Conservation (phyloP, 1,140 invertebrate species). For the Gonioctena quinquepunctata region DNA sequence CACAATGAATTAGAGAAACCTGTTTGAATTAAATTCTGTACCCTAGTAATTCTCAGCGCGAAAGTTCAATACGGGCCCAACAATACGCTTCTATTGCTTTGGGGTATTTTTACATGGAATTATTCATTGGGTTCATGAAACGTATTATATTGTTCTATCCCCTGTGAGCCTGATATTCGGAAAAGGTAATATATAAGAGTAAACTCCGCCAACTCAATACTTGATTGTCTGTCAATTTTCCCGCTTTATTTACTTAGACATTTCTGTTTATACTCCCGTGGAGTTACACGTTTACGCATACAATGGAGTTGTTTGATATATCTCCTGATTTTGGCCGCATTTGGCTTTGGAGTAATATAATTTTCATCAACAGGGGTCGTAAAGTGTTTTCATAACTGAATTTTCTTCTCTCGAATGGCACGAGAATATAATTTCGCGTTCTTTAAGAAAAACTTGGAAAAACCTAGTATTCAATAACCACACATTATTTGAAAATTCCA, state of each 20-base stretch:
- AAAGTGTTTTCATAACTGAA: no score
- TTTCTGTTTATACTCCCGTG: neutral
- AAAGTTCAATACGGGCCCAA: neutral
- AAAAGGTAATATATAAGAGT: neutral
- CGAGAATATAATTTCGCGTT: no score
- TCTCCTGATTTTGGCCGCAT: no score
- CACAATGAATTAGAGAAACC: neutral
- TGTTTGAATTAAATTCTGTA: neutral
- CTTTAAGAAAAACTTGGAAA: no score
- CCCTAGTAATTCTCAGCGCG: neutral
- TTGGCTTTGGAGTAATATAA: no score
- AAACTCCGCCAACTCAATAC: constrained; percentile 4
- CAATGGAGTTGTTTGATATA: neutral
- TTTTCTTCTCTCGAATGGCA: no score
- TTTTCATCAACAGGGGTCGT: no score
- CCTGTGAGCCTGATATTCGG: neutral
- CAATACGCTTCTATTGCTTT: constrained; percentile 7
- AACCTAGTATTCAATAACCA: no score
- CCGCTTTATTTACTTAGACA: constrained; percentile 4
- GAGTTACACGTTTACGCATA: neutral
- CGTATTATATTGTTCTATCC: neutral
- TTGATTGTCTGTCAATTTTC: constrained; percentile 11
- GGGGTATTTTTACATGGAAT: constrained; percentile 16
- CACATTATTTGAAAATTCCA: no score
- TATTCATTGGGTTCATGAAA: constrained; percentile 3